These are phyloP conservation scores for Zoanthus solanderi DNA, from an alignment of 92 coral and sea anemone genomes.

Conservation along the genomic window DNA sequence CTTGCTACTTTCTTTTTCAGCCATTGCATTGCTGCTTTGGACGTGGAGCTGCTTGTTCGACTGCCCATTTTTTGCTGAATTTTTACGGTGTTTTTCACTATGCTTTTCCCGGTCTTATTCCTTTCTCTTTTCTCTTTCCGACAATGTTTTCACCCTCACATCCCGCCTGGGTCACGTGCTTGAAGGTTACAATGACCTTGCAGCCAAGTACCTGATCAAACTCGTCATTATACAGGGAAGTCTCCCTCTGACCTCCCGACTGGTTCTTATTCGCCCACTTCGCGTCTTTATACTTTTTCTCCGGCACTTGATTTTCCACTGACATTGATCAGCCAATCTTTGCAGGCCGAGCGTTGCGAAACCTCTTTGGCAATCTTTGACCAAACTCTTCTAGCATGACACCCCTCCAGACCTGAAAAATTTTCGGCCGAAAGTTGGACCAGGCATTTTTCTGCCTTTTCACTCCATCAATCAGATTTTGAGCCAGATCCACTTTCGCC, in stretches of 20 bases:
- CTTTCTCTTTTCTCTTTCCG: no score
- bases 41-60: not conserved
- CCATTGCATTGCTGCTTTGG: not conserved
- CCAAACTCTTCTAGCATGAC: slow-evolving; percentile 29
- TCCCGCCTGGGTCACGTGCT: slow-evolving; percentile 18
- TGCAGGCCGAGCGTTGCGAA: not conserved
- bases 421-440: slow-evolving; percentile 22
- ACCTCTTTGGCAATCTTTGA: slow-evolving; percentile 12
- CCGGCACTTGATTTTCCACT: slow-evolving; percentile 40
- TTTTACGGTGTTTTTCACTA: slow-evolving; percentile 4
- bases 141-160: not conserved
- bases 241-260: slow-evolving; percentile 38
- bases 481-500: not conserved
- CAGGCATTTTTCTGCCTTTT: slow-evolving; percentile 4
- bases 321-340: slow-evolving; percentile 39
- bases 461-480: not conserved
- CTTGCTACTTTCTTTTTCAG: not conserved
- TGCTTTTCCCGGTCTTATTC: slow-evolving; percentile 11
- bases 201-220: slow-evolving; percentile 44
- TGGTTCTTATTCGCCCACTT: slow-evolving; percentile 44
- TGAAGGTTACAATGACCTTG: slow-evolving; percentile 41
- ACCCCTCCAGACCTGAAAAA: not conserved
- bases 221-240: slow-evolving; percentile 50
- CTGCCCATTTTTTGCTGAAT: slow-evolving; percentile 17
- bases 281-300: slow-evolving; percentile 45